Conservation (phyloP, 2,113 vertebrate species). For the Ifrita kowaldi region DNA sequence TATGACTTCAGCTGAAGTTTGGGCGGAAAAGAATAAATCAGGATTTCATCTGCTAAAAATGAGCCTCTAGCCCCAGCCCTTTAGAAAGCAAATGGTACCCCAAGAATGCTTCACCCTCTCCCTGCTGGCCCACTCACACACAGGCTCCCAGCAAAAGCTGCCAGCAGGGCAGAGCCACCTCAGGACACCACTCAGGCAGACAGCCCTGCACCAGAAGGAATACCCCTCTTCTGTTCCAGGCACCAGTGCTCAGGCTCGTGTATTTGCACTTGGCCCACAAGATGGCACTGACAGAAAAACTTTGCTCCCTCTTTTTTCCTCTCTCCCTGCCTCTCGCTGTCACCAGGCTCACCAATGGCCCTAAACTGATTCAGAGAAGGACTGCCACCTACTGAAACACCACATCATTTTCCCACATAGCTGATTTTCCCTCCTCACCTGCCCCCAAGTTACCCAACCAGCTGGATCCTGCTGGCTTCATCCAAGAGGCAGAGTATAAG, state of each 20-base stretch:
- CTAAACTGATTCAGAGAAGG: neutral
- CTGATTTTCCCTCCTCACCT: neutral
- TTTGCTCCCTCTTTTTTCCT: neutral
- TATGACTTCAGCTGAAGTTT: neutral
- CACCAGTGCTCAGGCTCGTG: neutral
- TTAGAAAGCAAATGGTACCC: neutral
- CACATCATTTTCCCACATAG: neutral
- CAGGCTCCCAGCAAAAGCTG: neutral
- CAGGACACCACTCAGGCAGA: fast-evolving
- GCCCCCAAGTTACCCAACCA: neutral
- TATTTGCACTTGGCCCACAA: neutral
- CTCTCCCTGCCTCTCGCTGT: too few species aligned
- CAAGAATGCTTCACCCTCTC: neutral
- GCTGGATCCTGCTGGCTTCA: neutral
- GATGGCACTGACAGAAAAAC: conserved; percentile 14
- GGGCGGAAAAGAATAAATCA: neutral
- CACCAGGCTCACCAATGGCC: neutral
- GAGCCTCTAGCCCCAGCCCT: neutral
- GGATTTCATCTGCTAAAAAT: neutral
- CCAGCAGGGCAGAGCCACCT: neutral
- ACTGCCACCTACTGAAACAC: conserved; percentile 22
- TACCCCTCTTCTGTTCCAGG: neutral
- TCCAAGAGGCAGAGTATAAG: fast-evolving
- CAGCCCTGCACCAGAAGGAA: too few species aligned
- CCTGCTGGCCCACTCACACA: neutral